A percentile compares a stretch with the other conserved stretches of the same genome.
These are phyloP conservation scores for Erebia palarica DNA, from an alignment of 2,888 invertebrate species.

Conservation along the genomic window DNA sequence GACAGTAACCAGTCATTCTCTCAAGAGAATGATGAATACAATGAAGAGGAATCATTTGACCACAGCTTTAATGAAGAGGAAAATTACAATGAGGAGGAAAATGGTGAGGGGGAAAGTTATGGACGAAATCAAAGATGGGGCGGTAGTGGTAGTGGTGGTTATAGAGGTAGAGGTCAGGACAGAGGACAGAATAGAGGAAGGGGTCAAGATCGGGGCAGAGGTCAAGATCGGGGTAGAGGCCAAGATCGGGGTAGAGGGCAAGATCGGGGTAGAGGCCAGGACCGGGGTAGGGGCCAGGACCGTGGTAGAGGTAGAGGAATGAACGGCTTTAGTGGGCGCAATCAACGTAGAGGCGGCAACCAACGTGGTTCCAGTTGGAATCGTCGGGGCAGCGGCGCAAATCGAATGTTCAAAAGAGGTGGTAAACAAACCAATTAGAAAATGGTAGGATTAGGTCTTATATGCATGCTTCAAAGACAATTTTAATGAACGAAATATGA, in stretches of 20 bases:
- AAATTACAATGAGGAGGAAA: conserved; percentile 61
- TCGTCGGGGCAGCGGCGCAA: conserved; percentile 60
- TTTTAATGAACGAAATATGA: conserved; percentile 53
- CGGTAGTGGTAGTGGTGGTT: background rate
- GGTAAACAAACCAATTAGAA: conserved; percentile 67
- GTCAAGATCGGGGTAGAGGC: conserved; percentile 60
- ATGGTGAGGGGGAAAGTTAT: conserved; percentile 56
- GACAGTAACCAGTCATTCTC: conserved; percentile 64
- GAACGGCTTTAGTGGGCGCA: conserved; percentile 46
- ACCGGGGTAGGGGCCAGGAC: conserved; percentile 54
- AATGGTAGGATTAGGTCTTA: conserved; percentile 37
- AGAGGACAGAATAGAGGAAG: conserved; percentile 54
- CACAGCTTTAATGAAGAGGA: conserved; percentile 63
- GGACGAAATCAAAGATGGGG: conserved; percentile 29
- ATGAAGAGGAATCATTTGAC: conserved; percentile 58
- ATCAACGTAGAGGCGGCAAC: conserved; percentile 48
- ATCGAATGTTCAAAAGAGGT: conserved; percentile 70
- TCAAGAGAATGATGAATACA: conserved; percentile 58
- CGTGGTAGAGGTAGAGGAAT: conserved; percentile 64
- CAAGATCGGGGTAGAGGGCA: conserved; percentile 57
- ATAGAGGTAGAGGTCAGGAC: conserved; percentile 59
- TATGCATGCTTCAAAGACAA: conserved; percentile 55
- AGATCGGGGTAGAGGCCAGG: conserved; percentile 53
- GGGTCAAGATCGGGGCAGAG: conserved; percentile 47
- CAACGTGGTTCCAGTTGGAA: conserved; percentile 60